These are phyloP conservation scores for Gymnoscopelus braueri DNA, from an alignment of 2,797 vertebrate species.

Conservation along the genomic window DNA sequence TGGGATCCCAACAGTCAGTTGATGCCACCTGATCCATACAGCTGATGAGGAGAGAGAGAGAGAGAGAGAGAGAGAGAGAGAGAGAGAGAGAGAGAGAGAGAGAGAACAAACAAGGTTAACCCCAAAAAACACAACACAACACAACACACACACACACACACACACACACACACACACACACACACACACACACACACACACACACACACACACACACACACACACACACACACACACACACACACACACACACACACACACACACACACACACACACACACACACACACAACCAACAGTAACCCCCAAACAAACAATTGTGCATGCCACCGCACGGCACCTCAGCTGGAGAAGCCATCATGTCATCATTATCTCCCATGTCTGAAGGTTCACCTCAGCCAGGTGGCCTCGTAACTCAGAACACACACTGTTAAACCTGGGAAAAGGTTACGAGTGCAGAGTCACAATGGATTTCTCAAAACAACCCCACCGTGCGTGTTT, in stretches of 20 bases:
- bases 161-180: conserved; percentile 25
- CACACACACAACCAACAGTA: conserved; percentile 51
- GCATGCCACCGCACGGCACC: conserved; percentile 53
- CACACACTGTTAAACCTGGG: conserved; percentile 30
- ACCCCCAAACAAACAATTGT: conserved; percentile 50
- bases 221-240: conserved; percentile 40
- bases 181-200: conserved; percentile 40
- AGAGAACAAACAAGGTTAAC: conserved; percentile 71
- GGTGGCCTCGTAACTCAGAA: conserved; percentile 58
- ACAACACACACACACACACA: conserved; percentile 23
- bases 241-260: conserved; percentile 41
- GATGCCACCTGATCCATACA: conserved; percentile 79
- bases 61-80: conserved; percentile 57
- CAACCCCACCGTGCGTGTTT: neutral
- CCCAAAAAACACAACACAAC: conserved; percentile 56
- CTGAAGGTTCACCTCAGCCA: conserved; percentile 68
- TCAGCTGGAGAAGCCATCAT: conserved; percentile 50
- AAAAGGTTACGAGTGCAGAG: conserved; percentile 29
- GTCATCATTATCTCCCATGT: conserved; percentile 52
- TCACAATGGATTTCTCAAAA: neutral
- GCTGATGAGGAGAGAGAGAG: conserved; percentile 73
- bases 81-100: conserved; percentile 65
- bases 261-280: conserved; percentile 15
- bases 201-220: conserved; percentile 11
- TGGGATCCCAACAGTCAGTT: conserved; percentile 78